Conservation (phyloP, 2,113 vertebrate genomes). For the Lanius collurio region DNA sequence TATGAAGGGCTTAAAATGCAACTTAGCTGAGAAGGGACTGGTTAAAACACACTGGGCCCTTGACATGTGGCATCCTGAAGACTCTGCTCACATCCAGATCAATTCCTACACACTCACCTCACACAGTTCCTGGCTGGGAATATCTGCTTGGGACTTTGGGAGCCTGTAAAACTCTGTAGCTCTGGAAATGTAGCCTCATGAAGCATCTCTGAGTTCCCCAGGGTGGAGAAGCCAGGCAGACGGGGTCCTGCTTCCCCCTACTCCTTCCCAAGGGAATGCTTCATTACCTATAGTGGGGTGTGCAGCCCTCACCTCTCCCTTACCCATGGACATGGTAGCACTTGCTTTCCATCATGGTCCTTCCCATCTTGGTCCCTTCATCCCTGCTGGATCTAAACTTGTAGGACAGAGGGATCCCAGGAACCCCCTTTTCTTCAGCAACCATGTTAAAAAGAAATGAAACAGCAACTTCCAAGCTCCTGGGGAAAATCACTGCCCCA, state of each 20-base stretch:
- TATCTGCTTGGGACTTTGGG: background rate
- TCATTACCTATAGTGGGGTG: fast-evolving
- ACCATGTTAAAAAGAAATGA: background rate
- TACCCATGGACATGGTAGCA: fast-evolving
- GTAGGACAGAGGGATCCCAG: background rate
- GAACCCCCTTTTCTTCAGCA: background rate
- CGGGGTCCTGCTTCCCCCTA: fast-evolving
- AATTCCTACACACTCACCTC: fast-evolving
- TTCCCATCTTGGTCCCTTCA: background rate
- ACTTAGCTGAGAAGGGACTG: background rate
- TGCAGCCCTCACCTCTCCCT: background rate
- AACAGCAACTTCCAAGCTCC: background rate
- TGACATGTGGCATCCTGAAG: background rate
- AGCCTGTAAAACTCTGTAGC: background rate
- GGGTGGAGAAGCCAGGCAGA: background rate
- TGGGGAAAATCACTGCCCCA: background rate
- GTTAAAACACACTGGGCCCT: background rate
- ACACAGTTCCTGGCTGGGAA: background rate
- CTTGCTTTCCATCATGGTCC: background rate
- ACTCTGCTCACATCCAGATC: fast-evolving
- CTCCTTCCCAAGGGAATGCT: background rate
- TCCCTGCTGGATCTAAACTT: fast-evolving
- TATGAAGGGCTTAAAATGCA: constrained; percentile 39
- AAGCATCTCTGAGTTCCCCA: background rate
- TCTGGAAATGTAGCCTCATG: background rate